phyloP scores from a whole-genome alignment of 2,888 invertebrate species.

The Portevinia maculata region DNA sequence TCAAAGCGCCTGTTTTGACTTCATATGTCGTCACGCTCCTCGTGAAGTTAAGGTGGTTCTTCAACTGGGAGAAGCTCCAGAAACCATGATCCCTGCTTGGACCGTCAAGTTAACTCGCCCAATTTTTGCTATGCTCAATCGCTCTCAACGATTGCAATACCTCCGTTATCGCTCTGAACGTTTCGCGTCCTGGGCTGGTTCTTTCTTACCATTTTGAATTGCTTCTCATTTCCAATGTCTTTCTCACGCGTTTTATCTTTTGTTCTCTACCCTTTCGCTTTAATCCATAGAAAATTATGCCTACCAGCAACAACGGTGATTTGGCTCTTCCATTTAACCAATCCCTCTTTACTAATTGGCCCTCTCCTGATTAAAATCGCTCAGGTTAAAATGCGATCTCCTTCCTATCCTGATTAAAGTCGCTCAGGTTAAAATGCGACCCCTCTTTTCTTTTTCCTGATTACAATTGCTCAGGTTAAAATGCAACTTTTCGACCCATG shows the following conservation, averaged over 20 bases:
- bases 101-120: not conserved
- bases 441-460: too few relatives aligned
- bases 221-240: not conserved
- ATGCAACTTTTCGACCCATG: too few relatives aligned
- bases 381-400: too few relatives aligned
- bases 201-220: not conserved
- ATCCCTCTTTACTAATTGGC: too few relatives aligned
- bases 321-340: not conserved
- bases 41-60: not conserved
- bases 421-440: too few relatives aligned
- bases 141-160: not conserved
- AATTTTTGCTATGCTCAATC: not conserved
- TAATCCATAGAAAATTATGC: too few relatives aligned
- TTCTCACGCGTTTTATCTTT: not conserved
- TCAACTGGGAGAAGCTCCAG: not conserved
- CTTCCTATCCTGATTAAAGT: too few relatives aligned
- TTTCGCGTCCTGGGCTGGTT: not conserved
- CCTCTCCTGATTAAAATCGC: too few relatives aligned
- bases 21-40: not conserved
- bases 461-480: too few relatives aligned
- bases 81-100: not conserved
- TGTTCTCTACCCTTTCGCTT: not conserved
- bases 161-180: not conserved
- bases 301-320: too few relatives aligned
- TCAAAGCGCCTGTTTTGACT: not conserved